Base-by-base conservation (phyloP, 2,113 vertebrate genomes). In the Psephotus haematonotus region DNA sequence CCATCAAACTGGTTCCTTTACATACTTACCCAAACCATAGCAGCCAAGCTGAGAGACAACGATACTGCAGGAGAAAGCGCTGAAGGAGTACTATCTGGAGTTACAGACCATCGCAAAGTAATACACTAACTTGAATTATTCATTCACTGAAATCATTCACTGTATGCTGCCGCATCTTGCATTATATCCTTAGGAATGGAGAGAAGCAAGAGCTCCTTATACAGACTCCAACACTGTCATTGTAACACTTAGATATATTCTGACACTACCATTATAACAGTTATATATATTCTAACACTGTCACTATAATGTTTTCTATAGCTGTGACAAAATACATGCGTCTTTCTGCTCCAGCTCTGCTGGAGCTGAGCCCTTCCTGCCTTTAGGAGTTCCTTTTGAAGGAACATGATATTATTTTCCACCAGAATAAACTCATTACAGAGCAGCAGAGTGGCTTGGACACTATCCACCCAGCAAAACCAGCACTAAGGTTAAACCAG, bases 21-120 rank as follows among this genome's bases (percentile, higher is more conserved):
- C 18, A 23, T 17, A 31, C 17, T 25, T 11, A 86, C 7, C 77
- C 37, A 72, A 91, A 74, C 18, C 15, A 5, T 15, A 70, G 80
- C 0, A 0, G 69, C n/a, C n/a, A 35, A 59, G 15, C 52, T 86
- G 41, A 68, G 31, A 52, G 39, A 62, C 0, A 23, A 72, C 4
- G 11, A 33, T 39, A 24, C 20, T 29, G 27, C 19, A 90, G 25
- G 9, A 43, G 49, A 49, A 63, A 85, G 13, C 0, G 20, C 43
- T 64, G 43, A 68, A 14, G 10, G 10, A 62, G 39, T 19, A 60
- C 3, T 6, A 62, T 29, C 49, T 62, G 35, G 44, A 55, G 80
- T 67, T 52, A 52, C 1, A 0, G 9, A 59, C 9, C 10, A 55
- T 35, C 46, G 74, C 8, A 69, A 72, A 77, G 10, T n/a, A 69